Conservation (phyloP, 2,113 vertebrate genomes). For the Pagrus major region DNA sequence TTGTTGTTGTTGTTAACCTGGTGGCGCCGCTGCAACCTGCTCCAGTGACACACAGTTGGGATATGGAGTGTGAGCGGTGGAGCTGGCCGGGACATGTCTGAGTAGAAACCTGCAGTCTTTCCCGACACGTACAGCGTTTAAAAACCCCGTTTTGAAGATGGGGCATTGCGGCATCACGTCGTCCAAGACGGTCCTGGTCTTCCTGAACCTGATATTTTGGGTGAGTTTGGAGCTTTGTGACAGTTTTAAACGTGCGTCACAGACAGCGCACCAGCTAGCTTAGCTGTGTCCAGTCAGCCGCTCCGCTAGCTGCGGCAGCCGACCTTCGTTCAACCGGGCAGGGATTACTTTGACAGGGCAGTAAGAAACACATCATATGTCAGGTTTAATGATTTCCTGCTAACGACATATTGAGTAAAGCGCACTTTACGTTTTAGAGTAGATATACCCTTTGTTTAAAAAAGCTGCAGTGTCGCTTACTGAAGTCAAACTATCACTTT, state of each 20-base stretch:
- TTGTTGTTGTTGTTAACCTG: not conserved
- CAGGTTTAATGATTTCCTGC: not conserved
- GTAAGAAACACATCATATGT: not conserved
- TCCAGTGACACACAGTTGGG: not conserved
- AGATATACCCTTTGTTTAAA: not conserved
- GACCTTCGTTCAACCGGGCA: conserved; percentile 29
- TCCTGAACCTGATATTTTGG: conserved; percentile 97
- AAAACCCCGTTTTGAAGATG: conserved; percentile 74
- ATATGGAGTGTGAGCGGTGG: conserved; percentile 18
- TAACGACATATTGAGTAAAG: not conserved
- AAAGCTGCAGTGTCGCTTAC: not conserved
- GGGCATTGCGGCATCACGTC: conserved; percentile 93
- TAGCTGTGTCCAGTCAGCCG: conserved; percentile 34
- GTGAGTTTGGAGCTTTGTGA: conserved; percentile 79
- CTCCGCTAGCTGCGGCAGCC: conserved; percentile 16
- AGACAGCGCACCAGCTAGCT: conserved; percentile 15
- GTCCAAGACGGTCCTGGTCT: conserved; percentile 95
- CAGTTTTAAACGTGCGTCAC: conserved; percentile 49
- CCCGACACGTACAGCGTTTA: conserved; percentile 23
- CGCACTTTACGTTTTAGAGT: not conserved
- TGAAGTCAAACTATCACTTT: conserved; percentile 16
- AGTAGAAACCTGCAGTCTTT: conserved; percentile 30
- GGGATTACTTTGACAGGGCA: not conserved
- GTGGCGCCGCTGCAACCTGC: conserved; percentile 32
- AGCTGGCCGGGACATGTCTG: conserved; percentile 44